Evolutionary conservation across 1,140 invertebrate species (phyloP).

Genomic region (Meteorus sp.): DNA sequence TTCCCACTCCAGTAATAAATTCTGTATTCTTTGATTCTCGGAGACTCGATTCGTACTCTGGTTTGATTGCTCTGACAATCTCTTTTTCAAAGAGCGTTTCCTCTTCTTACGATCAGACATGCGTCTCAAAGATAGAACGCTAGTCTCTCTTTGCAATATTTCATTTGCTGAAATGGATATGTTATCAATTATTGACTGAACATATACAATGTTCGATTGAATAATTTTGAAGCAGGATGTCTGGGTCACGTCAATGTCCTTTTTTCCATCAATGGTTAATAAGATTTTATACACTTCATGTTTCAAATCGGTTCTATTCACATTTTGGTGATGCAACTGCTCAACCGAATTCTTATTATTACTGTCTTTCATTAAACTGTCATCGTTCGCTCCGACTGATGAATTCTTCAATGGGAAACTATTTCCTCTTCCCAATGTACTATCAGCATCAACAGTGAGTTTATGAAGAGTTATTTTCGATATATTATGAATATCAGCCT

Average conservation of each 20-base stretch:
- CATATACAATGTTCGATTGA: slow-evolving; percentile 22
- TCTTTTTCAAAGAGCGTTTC: slow-evolving; percentile 10
- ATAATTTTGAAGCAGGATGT: slow-evolving; percentile 20
- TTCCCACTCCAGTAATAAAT: slow-evolving; percentile 56
- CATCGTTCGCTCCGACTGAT: background rate
- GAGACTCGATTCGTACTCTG: background rate
- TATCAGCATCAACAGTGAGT: background rate
- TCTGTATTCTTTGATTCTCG: slow-evolving; percentile 6
- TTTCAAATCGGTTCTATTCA: slow-evolving; percentile 11
- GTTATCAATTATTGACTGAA: slow-evolving; percentile 23
- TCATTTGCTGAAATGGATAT: background rate
- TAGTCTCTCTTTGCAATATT: slow-evolving; percentile 24
- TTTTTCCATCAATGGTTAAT: background rate
- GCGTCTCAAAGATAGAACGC: background rate
- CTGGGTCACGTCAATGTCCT: background rate
- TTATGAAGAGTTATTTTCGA: slow-evolving; percentile 20
- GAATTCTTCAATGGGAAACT: background rate
- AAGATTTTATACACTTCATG: slow-evolving; percentile 19
- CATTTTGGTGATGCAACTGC: background rate
- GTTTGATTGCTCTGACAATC: background rate
- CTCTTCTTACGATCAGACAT: slow-evolving; percentile 4
- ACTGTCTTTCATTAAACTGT: background rate
- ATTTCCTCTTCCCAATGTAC: background rate
- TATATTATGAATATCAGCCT: slow-evolving; percentile 22
- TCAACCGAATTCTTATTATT: slow-evolving; percentile 2